phyloP scores from a whole-genome alignment of 2,888 invertebrate species.

The Hylaea fasciaria region DNA sequence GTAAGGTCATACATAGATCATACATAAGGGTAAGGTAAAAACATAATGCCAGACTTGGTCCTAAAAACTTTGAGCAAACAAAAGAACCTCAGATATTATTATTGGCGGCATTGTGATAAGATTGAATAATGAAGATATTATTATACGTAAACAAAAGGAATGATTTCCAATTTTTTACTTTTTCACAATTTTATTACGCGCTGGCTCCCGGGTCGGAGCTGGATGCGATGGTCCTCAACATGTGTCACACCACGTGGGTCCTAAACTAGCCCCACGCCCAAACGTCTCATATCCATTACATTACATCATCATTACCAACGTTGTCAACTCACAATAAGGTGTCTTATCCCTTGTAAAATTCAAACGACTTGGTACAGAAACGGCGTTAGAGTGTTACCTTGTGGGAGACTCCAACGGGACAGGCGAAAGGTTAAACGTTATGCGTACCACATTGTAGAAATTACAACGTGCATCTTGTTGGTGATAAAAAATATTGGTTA shows the following conservation, averaged over 20 bases:
- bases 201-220: conserved; percentile 75
- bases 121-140: too few relatives aligned
- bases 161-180: conserved; percentile 25
- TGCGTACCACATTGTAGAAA: conserved; percentile 78
- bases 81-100: too few relatives aligned
- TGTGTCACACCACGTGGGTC: conserved; percentile 82
- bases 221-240: conserved; percentile 73
- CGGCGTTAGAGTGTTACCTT: conserved; percentile 61
- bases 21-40: too few relatives aligned
- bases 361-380: conserved; percentile 8
- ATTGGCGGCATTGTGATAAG: too few relatives aligned
- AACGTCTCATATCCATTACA: conserved; percentile 39
- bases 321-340: not conserved
- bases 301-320: conserved; percentile 30
- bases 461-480: conserved; percentile 57
- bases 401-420: conserved; percentile 78
- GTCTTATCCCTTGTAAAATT: not conserved
- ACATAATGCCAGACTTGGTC: too few relatives aligned
- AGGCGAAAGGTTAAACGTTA: conserved; percentile 78
- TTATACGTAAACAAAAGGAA: not conserved
- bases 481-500: conserved; percentile 37
- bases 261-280: conserved; percentile 49
- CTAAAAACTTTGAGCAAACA: too few relatives aligned
- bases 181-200: conserved; percentile 60
- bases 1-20: too few relatives aligned